Evolutionary conservation across 2,113 vertebrate genomes (phyloP), one percentile per base, ranked within the genome.

Genomic region (Thamnaconus septentrionalis): DNA sequence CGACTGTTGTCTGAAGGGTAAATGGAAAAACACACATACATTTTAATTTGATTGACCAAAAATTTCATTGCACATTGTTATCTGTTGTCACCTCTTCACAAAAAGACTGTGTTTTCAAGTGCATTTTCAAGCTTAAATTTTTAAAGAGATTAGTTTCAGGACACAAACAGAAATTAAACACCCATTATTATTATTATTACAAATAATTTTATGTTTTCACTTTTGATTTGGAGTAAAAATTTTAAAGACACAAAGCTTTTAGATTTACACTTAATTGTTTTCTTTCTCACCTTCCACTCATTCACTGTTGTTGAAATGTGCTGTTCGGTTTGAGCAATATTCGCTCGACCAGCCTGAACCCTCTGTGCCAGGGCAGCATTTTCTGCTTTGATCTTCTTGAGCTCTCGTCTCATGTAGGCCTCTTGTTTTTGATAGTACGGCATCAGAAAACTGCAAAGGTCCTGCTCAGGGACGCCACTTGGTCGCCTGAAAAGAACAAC

Each of bases 401-500:
- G 80, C 83, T 91, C 84, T 18, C 60, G 61, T 43, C 53, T 72
- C 74, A 91, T 69, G 64, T 87, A 91, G 45, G 81, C 83, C 53
- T 90, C 81, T 67, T 92, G 92, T 57, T 91, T 90, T 69, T 76
- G 72, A 78, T 91, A 92, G 55, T 88, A 91, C 0, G 91, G 87
- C 60, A 83, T 84, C 83, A 93, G 50, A 75, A 87, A 91, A 56
- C 89, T 85, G 79, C 90, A 87, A 42, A 93, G 64, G 61, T 93
- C 92, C 82, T 89, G 67, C 69, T 92, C 92, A 6, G 92, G 91
- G 65, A 83, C 42, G 0, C 91, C 91, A 64, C 84, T 91, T 0
- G 92, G 92, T 7, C 92, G 83, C 92, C 92, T 93, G 55, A 46
- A 1, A 55, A 51, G 18, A 61, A 71, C 42, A 71, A 3, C 2